phyloP scores from a whole-genome alignment of 2,113 vertebrate genomes.

The Sterna hirundo region DNA sequence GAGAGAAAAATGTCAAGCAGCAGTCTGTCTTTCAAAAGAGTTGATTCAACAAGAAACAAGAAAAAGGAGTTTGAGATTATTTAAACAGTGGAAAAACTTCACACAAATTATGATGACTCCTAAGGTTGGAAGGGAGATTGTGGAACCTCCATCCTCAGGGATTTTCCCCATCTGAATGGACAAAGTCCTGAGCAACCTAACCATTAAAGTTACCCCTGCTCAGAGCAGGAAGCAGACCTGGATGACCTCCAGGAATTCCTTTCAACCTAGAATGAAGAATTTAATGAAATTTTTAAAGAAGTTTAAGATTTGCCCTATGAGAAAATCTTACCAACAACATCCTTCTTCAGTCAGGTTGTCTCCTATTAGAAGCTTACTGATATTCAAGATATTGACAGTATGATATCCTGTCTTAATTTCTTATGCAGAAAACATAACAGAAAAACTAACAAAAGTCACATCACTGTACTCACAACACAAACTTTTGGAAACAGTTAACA shows the following conservation, averaged over 20 bases:
- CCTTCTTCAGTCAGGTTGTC: background rate
- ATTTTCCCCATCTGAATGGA: background rate
- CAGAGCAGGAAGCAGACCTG: background rate
- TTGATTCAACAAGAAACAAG: background rate
- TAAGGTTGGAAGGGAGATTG: background rate
- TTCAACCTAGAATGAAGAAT: background rate
- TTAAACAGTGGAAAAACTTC: background rate
- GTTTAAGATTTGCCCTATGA: background rate
- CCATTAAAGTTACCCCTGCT: background rate
- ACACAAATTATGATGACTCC: background rate
- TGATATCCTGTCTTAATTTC: background rate
- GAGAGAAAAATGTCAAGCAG: background rate
- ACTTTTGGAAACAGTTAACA: background rate
- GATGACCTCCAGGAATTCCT: background rate
- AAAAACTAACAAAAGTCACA: background rate
- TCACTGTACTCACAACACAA: background rate
- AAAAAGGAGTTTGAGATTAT: background rate
- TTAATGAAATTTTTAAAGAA: background rate
- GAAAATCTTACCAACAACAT: background rate
- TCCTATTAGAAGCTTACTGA: background rate
- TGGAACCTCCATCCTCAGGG: background rate
- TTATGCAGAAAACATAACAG: background rate
- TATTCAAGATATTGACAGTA: background rate
- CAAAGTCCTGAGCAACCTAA: background rate
- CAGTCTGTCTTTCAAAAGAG: background rate